A percentile compares a stretch with the other conserved stretches of the same genome.
These are phyloP conservation scores for Musca domestica DNA, from an alignment of 1,140 invertebrate species.

Conservation along the genomic window DNA sequence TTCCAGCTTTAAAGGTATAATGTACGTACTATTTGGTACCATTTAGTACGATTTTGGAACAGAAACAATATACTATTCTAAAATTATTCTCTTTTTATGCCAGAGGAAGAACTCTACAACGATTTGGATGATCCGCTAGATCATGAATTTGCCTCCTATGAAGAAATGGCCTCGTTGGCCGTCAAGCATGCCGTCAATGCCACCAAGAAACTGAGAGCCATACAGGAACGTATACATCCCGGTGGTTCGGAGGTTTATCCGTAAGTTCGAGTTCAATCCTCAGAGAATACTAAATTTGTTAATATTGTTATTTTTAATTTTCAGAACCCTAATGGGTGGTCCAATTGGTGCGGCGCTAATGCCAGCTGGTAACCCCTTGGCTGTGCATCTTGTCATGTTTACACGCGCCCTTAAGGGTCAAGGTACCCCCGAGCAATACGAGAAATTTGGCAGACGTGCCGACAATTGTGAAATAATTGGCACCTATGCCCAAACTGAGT, in stretches of 20 bases:
- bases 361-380: constrained; percentile 74
- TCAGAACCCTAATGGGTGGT: constrained; percentile 24
- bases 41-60: no score
- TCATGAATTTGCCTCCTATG: constrained; percentile 69
- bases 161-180: constrained; percentile 75
- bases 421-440: constrained; percentile 78
- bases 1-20: no score
- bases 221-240: constrained; percentile 64
- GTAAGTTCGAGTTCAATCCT: constrained; percentile 39
- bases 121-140: constrained; percentile 19
- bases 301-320: background rate
- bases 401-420: constrained; percentile 81
- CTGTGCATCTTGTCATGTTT: constrained; percentile 87
- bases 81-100: background rate
- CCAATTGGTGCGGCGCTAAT: constrained; percentile 42
- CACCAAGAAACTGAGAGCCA: constrained; percentile 66
- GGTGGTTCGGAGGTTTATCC: constrained; percentile 64
- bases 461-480: constrained; percentile 80
- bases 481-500: constrained; percentile 90
- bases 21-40: no score
- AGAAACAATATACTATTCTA: background rate
- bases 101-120: constrained; percentile 23
- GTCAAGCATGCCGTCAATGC: constrained; percentile 69
- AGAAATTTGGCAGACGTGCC: constrained; percentile 76
- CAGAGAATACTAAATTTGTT: background rate